Evolutionary conservation across 2,113 vertebrate genomes (phyloP), one percentile per base, ranked within the genome.

Genomic region (Oreochromis tanganicae): DNA sequence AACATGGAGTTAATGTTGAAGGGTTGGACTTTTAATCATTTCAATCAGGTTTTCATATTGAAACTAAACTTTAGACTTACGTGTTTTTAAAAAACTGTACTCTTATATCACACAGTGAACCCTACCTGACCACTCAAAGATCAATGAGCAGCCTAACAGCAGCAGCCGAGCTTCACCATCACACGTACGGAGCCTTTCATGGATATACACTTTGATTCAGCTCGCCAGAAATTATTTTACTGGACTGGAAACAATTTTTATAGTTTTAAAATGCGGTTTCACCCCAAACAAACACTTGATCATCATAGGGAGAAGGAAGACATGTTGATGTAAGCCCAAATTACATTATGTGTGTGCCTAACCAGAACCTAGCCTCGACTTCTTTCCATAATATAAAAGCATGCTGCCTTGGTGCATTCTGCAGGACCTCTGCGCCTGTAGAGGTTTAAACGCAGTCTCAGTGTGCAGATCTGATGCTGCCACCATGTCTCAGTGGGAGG

Each of bases 91-190:
- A 34, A 11, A 66, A 10, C 32, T 4, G 32, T 5, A 0, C 36
- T 71, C n/a, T 9, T 13, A 0, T 34, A 4, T 66, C 61, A n/a
- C 34, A 36, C 32, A 12, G 59, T n/a, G 9, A 10, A 32, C 0
- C 57, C 57, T 61, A 13, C 19, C 61, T 0, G 36, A 8, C 19
- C 32, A 0, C 29, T n/a, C 63, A 41, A 13, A 13, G 63, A 5
- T 38, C 34, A 1, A 41, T 3, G 34, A 41, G 34, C 34, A 12
- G 59, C 29, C 29, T 7, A 1, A 36, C 61, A 66, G 32, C 61
- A 43, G 41, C 41, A 38, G 17, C 61, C 5, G 6, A 50, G 48
- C 48, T 50, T 50, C 14, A 16, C 48, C 16, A 50, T 16, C 14
- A 17, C 36, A 6, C 17, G 14, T 6, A 48, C 46, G 7, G 6